Percentiles rank a stretch among this genome's conserved stretches.
These are phyloP conservation scores for Pseudeuparius sepicola DNA, from an alignment of 2,888 invertebrate species.

Conservation along the genomic window DNA sequence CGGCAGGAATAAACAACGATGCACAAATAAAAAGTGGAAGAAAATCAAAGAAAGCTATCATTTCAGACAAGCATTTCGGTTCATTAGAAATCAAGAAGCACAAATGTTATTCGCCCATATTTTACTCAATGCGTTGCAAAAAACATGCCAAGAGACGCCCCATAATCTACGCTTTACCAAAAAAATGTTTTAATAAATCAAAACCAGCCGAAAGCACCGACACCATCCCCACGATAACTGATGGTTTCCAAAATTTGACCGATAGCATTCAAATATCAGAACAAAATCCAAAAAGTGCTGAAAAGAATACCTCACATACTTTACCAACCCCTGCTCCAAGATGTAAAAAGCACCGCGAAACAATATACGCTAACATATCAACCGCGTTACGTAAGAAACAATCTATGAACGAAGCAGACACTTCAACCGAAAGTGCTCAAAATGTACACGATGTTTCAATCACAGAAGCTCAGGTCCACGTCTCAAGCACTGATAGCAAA, in stretches of 20 bases:
- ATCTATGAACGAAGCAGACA: constrained; percentile 14
- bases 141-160: constrained; percentile 38
- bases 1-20: constrained; percentile 19
- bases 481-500: constrained; percentile 8
- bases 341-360: constrained; percentile 33
- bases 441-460: constrained; percentile 27
- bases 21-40: constrained; percentile 17
- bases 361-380: constrained; percentile 32
- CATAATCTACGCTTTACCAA: constrained; percentile 35
- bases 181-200: constrained; percentile 28
- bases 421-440: constrained; percentile 24
- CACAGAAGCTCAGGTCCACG: constrained; percentile 32
- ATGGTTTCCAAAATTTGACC: constrained; percentile 52
- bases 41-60: constrained; percentile 16
- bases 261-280: constrained; percentile 59
- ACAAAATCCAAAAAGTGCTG: constrained; percentile 36
- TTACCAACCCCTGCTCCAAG: constrained; percentile 52
- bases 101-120: constrained; percentile 39
- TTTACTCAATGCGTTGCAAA: constrained; percentile 39
- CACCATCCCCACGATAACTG: constrained; percentile 29
- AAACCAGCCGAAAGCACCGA: constrained; percentile 12
- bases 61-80: constrained; percentile 32
- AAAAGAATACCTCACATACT: no score
- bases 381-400: constrained; percentile 24
- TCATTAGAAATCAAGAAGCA: constrained; percentile 37